Evolutionary conservation across 2,888 invertebrate species (phyloP).

Genomic region (Meiosimyza platycephala): DNA sequence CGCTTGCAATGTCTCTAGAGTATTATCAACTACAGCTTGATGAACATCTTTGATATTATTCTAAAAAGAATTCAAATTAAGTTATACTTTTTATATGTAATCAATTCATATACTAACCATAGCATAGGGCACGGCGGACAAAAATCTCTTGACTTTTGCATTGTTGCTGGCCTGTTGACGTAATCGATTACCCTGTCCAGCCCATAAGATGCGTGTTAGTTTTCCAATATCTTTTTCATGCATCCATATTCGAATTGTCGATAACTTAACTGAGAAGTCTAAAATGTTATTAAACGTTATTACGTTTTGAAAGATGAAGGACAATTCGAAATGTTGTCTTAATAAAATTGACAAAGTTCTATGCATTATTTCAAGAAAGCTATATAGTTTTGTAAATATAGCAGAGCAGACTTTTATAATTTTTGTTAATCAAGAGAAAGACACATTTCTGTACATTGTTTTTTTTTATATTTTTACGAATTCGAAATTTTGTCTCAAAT

Average conservation of each 20-base stretch:
- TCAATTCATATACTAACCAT: slow-evolving; percentile 73
- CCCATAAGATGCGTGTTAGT: slow-evolving; percentile 89
- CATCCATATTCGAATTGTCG: slow-evolving; percentile 95
- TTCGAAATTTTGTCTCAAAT: too few relatives aligned
- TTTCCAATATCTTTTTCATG: slow-evolving; percentile 90
- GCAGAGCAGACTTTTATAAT: too few relatives aligned
- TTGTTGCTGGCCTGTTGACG: slow-evolving; percentile 87
- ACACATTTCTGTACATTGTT: too few relatives aligned
- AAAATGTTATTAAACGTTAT: slow-evolving; percentile 40
- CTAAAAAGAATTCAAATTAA: slow-evolving; percentile 67
- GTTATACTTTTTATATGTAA: background rate
- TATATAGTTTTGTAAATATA: too few relatives aligned
- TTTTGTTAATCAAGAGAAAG: too few relatives aligned
- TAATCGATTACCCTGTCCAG: slow-evolving; percentile 87
- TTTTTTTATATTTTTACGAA: too few relatives aligned
- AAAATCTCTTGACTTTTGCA: slow-evolving; percentile 83
- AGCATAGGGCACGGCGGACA: slow-evolving; percentile 93
- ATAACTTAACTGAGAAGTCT: slow-evolving; percentile 84
- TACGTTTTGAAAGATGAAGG: background rate
- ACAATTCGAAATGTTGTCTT: too few relatives aligned
- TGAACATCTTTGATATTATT: slow-evolving; percentile 86
- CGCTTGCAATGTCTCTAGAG: slow-evolving; percentile 77
- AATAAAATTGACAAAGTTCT: too few relatives aligned
- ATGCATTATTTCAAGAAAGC: too few relatives aligned
- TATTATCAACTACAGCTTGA: slow-evolving; percentile 80